Conservation (phyloP, 1,140 invertebrate genomes). For the Cepaea nemoralis region DNA sequence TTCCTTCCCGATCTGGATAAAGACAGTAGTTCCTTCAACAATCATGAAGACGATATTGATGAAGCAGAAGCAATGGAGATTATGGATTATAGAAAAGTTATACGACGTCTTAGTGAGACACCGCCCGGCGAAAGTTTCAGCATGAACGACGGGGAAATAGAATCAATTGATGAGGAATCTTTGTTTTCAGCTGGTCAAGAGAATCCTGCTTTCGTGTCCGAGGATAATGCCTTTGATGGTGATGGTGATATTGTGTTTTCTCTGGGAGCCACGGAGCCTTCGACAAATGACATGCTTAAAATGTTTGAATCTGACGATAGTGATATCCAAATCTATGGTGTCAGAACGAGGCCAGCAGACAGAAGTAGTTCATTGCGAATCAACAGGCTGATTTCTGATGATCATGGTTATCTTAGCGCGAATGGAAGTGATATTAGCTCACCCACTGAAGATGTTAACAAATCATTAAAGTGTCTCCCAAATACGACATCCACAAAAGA, state of each 20-base stretch:
- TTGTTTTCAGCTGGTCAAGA: neutral
- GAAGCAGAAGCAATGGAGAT: neutral
- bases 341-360: neutral
- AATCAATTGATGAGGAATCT: neutral
- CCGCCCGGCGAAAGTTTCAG: neutral
- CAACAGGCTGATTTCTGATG: neutral
- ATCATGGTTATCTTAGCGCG: neutral
- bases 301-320: neutral
- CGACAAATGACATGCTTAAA: neutral
- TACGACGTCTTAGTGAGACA: neutral
- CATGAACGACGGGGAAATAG: neutral
- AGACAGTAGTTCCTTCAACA: neutral
- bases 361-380: neutral
- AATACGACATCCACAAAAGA: neutral
- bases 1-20: neutral
- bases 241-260: neutral
- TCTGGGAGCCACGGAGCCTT: too few relatives aligned
- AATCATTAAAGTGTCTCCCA: too few relatives aligned
- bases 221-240: neutral
- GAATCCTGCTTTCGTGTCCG: neutral
- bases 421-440: neutral
- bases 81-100: neutral
- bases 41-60: neutral
- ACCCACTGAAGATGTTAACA: neutral
- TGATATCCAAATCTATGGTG: neutral